phyloP scores from a whole-genome alignment of 2,888 invertebrate genomes.

The Standfussiana lucernea region DNA sequence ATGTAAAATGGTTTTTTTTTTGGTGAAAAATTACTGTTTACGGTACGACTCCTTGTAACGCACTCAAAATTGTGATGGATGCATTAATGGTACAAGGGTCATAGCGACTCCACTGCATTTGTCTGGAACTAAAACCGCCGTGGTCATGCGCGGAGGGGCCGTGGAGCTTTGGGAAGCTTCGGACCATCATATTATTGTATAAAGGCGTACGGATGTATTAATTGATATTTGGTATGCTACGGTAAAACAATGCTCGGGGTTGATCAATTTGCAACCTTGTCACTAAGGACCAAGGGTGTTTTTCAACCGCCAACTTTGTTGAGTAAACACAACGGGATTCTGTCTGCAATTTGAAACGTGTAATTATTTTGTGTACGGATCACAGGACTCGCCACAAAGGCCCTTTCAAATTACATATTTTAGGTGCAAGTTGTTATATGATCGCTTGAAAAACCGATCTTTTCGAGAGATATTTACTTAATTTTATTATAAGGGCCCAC shows the following conservation, averaged over 20 bases:
- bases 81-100: not conserved
- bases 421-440: not conserved
- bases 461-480: not conserved
- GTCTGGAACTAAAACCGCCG: not conserved
- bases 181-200: not conserved
- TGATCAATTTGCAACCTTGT: not conserved
- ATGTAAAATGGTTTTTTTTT: not conserved
- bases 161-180: not conserved
- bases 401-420: not conserved
- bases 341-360: not conserved
- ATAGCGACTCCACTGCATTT: conserved; percentile 5
- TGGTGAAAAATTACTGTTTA: not conserved
- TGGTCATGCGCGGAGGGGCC: not conserved
- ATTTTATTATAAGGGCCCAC: not conserved
- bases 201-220: not conserved
- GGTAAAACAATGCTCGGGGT: not conserved
- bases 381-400: not conserved
- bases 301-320: not conserved
- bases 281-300: not conserved
- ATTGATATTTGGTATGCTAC: not conserved
- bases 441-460: not conserved
- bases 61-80: not conserved
- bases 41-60: not conserved
- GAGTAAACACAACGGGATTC: not conserved
- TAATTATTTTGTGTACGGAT: not conserved